Base-by-base conservation (phyloP, 2,888 invertebrate species). In the Apamea sordens region DNA sequence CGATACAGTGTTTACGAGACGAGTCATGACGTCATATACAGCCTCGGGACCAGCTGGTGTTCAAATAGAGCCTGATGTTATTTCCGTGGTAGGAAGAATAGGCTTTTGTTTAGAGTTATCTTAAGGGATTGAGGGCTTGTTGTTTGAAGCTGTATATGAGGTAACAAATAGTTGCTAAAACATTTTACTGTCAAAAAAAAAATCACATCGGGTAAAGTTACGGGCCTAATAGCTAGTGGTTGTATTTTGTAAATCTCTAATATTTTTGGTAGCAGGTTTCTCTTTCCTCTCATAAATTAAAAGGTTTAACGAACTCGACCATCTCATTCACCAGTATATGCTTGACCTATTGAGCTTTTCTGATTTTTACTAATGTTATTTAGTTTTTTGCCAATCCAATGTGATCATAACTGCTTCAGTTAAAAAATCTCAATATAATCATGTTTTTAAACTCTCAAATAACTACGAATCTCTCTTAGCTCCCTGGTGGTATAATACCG, bases 1-100 rank as follows among this genome's bases (percentile, higher is more conserved):
- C 59, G 32, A 32, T 32, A 32, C 32, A 2, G 32, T 32, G 32
- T 32, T 32, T 32, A 32, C 32, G 63, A 73, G 53, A 64, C 76
- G 11, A 79, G 65, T 53, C 18, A 64, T 77, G 75, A 86, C 73
- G 73, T 75, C 68, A 68, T 65, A 53, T 65, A 53, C 24, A 24
- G 56, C 68, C 53, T 44, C 59, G 53, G 32, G n/a, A 74, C 28
- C 71, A 32, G n/a, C 65, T 24, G 32, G 1, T 75, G 59, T 28
- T 32, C 32, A 32, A 32, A 72, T 80, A 80, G 47, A 50, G 36
- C 5, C 50, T 64, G 18, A 6, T 71, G 47, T 47, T 82, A 73
- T 73, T 69, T 73, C 63, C 21, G 41, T 69, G 13, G 18, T n/a
- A 21, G 18, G 11, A 2, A 28, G 5, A 68, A 68, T 47, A 63